Base-by-base conservation (phyloP, 1,140 invertebrate species). In the Drosophila gunungcola region DNA sequence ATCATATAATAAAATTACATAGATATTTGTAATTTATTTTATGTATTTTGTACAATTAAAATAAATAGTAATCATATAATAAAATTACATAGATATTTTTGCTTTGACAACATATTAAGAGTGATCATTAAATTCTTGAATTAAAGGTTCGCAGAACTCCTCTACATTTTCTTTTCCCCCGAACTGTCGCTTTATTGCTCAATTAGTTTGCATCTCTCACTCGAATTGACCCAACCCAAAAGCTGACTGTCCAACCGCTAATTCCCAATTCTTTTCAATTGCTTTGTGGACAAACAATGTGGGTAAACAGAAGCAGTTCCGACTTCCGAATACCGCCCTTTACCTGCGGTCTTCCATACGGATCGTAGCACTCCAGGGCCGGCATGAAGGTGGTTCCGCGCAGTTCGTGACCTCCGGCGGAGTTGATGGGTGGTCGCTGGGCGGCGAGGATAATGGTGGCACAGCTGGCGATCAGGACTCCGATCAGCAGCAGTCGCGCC, bases 361-460 rank as follows among this genome's bases (percentile, higher is more conserved):
- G 78, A 80, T 92, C 91, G 62, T 92, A 92, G 70, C 91, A 92
- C 57, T 92, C 91, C 58, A 92, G 67, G 3, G 91, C 88, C n/a
- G 91, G 91, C 80, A 92, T 77, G 52, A 90, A 92, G 45, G 85
- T 88, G 13, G 90, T 86, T 25, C 64, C 74, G 10, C 80, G 73
- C 45, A 83, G 52, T 68, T 88, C 83, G 29, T 88, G 83, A 38
- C 82, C 83, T 12, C 83, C 83, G 6, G 80, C 84, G 0, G 84
- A 84, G 52, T 73, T 89, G 46, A 86, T 88, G 55, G 83, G 79
- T 39, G 49, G 72, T 12, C 84, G 69, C n/a, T 78, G 80, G 12
- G 45, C 75, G 11, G 46, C 77, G 0, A 55, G 38, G 13, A 65
- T 45, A 3, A 39, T 13, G 13, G 52, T 46, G 42, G 67, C 49